phyloP scores from a whole-genome alignment of 2,113 vertebrate species.

The Hippocampus abdominalis region DNA sequence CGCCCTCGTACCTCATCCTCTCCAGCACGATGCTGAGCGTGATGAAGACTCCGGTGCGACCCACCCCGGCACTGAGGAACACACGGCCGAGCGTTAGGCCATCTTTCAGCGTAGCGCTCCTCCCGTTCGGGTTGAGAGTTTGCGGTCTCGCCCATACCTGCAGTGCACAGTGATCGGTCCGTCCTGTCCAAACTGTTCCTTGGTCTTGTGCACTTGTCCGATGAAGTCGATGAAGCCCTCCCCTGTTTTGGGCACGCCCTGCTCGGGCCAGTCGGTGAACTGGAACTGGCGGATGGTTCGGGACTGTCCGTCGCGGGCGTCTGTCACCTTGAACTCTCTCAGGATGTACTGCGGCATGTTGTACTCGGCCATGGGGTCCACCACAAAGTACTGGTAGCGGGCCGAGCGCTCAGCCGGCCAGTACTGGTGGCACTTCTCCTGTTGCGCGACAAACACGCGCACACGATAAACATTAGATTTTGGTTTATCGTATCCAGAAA shows the following conservation, averaged over 20 bases:
- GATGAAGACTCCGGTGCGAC: slow-evolving; percentile 92
- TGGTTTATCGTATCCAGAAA: background rate
- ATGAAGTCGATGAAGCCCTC: slow-evolving; percentile 98
- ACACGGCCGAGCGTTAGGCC: background rate
- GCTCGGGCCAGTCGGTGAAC: slow-evolving; percentile 97
- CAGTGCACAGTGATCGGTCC: slow-evolving; percentile 95
- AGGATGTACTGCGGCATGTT: slow-evolving; percentile 98
- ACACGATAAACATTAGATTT: background rate
- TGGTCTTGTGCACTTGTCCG: slow-evolving; percentile 96
- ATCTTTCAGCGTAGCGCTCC: background rate
- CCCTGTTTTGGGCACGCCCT: slow-evolving; percentile 94
- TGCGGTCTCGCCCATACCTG: slow-evolving; percentile 70
- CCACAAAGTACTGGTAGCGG: slow-evolving; percentile 95
- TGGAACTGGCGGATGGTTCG: slow-evolving; percentile 97
- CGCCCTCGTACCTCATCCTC: slow-evolving; percentile 93
- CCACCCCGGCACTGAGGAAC: slow-evolving; percentile 82
- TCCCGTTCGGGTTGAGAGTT: background rate
- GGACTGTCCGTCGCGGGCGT: slow-evolving; percentile 93
- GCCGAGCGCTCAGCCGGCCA: slow-evolving; percentile 95
- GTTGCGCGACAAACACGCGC: slow-evolving; percentile 1
- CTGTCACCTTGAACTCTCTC: slow-evolving; percentile 94
- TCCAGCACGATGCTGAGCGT: slow-evolving; percentile 95
- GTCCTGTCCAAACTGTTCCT: slow-evolving; percentile 95
- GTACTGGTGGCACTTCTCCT: slow-evolving; percentile 97
- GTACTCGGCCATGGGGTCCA: slow-evolving; percentile 97